Evolutionary conservation across 2,888 invertebrate species (phyloP).

Genomic region (Eupithecia abbreviata): DNA sequence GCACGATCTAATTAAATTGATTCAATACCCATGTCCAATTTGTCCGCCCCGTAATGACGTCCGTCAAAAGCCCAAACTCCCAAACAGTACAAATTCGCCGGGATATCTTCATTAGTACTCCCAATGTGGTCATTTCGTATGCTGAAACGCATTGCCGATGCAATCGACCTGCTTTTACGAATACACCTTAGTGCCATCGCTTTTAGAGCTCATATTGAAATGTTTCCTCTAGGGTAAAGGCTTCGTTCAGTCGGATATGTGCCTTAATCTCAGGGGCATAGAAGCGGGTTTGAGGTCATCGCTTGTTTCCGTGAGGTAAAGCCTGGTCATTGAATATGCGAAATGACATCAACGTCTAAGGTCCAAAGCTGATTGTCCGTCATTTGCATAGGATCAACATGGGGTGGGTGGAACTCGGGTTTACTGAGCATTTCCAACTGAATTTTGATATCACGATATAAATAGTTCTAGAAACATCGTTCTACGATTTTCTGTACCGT

Average conservation of each 20-base stretch:
- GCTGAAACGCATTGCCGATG: constrained; percentile 61
- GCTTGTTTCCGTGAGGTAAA: constrained; percentile 31
- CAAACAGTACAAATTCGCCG: constrained; percentile 49
- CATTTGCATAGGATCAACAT: constrained; percentile 33
- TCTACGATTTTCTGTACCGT: neutral
- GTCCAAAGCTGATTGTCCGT: constrained; percentile 34
- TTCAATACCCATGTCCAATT: constrained; percentile 20
- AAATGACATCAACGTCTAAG: constrained; percentile 35
- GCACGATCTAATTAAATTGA: constrained; percentile 19
- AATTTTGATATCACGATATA: constrained; percentile 7
- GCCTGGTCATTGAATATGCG: constrained; percentile 39
- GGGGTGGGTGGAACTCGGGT: constrained; percentile 15
- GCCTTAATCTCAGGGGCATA: constrained; percentile 11
- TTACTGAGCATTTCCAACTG: constrained; percentile 12
- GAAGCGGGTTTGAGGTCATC: constrained; percentile 23
- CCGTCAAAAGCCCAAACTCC: constrained; percentile 35
- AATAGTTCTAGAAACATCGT: neutral
- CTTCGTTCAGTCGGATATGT: constrained; percentile 2
- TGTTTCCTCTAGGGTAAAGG: constrained; percentile 7
- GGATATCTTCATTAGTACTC: constrained; percentile 54
- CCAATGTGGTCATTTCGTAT: constrained; percentile 62
- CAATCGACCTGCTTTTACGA: constrained; percentile 55
- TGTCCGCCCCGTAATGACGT: constrained; percentile 20
- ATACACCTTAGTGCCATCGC: constrained; percentile 28
- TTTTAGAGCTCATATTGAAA: constrained; percentile 28